Base-by-base conservation (phyloP, 2,797 vertebrate genomes). In the Phylloscopus collybita region DNA sequence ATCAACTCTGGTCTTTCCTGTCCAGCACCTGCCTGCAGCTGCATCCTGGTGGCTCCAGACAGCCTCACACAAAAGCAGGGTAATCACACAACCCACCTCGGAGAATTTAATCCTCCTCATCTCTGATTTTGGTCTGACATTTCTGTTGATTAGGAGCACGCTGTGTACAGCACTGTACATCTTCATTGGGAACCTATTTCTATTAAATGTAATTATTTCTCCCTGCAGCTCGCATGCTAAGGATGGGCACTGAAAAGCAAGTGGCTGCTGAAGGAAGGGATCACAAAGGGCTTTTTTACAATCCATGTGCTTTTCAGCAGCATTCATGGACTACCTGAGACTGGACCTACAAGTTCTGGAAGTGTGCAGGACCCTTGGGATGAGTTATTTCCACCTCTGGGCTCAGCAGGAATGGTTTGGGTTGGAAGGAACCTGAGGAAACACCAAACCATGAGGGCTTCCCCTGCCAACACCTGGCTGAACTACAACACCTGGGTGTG, bases 131-230 rank as follows among this genome's bases (percentile, higher is more conserved):
- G 72, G 76, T 81, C 71, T 82, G 88, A 91, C 86, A 23, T 88
- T 93, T 86, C 69, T 90, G 93, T 92, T 97, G 96, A 92, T 96
- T 96, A 96, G 86, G 64, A 96, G 78, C 84, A 80, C 2, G 5
- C 90, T 79, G 83, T 76, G 90, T 90, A 61, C 53, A 76, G 61
- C 85, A 56, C 80, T 4, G 62, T 75, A 91, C 85, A 45, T 88
- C 92, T 95, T 95, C 94, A 86, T 21, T 66, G 90, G 88, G 80
- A 94, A 8, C 83, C 66, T n/a, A 22, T 72, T 91, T 80, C 93
- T 88, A 83, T 86, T 91, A 53, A 60, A 72, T 3, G 73, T 67
- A 90, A 95, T 97, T 93, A 94, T 88, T 95, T 93, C 94, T 96
- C 95, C 92, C 87, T 9, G 85, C 1, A 9, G 88, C 90, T 93